Evolutionary conservation across 1,140 invertebrate genomes (phyloP), one percentile per base, ranked within the genome.

Genomic region (Drosophila teissieri): DNA sequence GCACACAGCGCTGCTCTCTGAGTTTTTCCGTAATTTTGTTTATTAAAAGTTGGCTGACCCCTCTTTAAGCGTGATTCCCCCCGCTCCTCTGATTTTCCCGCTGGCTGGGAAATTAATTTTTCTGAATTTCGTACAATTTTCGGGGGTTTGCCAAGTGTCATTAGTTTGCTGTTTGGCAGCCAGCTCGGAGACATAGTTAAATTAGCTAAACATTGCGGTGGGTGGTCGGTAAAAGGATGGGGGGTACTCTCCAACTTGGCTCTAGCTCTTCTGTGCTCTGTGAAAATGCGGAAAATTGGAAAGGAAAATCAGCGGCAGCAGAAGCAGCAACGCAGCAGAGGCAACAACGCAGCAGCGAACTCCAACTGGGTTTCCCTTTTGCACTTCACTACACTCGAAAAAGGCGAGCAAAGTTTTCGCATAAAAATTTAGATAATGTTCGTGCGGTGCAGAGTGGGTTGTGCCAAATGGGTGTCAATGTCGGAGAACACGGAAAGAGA

Each of bases 341-440:
- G 34, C 34, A 36, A 2, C 19, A 19, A 19, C 19, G 19, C 36
- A 39, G 12, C 37, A 14, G 65, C 39, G 42, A 54, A 37, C 31
- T 61, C 49, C 58, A 51, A 49, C 24, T 15, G 42, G n/a, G 74
- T 68, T 64, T 88, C 73, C 74, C 83, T 70, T 88, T 88, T 75
- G 74, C 82, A 86, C 74, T 86, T 86, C 78, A 86, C 82, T 88
- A 68, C 78, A 24, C 19, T 44, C 37, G 44, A 54, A 57, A 74
- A 62, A 48, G 68, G 36, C 64, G 17, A 65, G 31, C 64, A 84
- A 84, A 85, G 64, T 86, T 86, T 86, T 86, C 82, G 70, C 84
- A 86, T 86, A 82, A 86, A 86, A 86, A 86, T 86, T 67, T 88
- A 79, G 82, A 86, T 88, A 86, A 86, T 86, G 82, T 76, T 76